Base-by-base conservation (phyloP, 2,797 vertebrate genomes). In the Anomalospiza imberbis region DNA sequence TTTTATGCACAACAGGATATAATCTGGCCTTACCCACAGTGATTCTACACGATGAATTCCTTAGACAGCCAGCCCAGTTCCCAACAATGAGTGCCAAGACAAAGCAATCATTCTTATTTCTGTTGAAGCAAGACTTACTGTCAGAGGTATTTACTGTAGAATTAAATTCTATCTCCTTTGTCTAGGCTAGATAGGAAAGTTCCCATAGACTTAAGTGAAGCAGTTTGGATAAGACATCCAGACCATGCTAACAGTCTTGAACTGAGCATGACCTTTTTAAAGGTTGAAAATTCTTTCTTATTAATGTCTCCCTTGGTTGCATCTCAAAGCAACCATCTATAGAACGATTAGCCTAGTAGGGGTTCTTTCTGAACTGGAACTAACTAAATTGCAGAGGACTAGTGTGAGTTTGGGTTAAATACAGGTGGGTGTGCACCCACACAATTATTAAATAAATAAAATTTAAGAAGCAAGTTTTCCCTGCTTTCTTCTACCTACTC, bases 341-440 rank as follows among this genome's bases (percentile, higher is more conserved):
- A 42, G 26, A 80, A 53, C 0, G 0, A n/a, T 29, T 32, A 60
- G 19, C 16, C 25, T 63, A 53, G 26, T 9, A 74, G 9, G 24
- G 10, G 8, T 65, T 91, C 18, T 14, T 17, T 72, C 44, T 73
- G n/a, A 85, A n/a, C 40, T 51, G 10, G 13, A 53, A 53, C 40
- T 54, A 53, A 24, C 24, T 73, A 40, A 26, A 38, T 5, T 40
- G 17, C 3, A 73, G 13, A 84, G 28, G 31, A 47, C 17, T 42
- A 40, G 6, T 9, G 8, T 2, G 4, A 25, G 10, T 67, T 53
- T 42, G 55, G 24, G 58, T 79, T 68, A 61, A 88, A 85, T 45
- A 42, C 17, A 18, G 16, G 7, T 26, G 12, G 13, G 18, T 29
- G 4, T 36, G 50, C 28, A 70, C 6, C 18, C n/a, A n/a, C n/a